phyloP scores from a whole-genome alignment of 2,888 invertebrate genomes.

The Bruchidius siliquastri region DNA sequence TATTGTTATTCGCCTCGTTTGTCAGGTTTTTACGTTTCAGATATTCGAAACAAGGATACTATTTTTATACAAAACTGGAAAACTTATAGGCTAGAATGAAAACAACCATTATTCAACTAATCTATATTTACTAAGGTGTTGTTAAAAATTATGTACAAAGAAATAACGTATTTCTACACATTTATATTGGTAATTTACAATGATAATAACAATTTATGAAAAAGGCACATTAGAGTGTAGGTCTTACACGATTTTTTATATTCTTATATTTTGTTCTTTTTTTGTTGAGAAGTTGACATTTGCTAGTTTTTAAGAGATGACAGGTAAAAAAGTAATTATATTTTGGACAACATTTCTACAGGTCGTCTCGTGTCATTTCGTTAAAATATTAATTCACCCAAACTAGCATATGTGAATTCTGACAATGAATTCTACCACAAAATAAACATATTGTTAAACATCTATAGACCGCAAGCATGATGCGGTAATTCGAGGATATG shows the following conservation, averaged over 20 bases:
- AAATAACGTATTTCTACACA: constrained; percentile 28
- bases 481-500: background rate
- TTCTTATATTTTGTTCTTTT: constrained; percentile 12
- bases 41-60: no score
- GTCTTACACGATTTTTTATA: constrained; percentile 4
- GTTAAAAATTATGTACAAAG: constrained; percentile 39
- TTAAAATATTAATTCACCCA: background rate
- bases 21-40: no score
- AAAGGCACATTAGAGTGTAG: constrained; percentile 19
- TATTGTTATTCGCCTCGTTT: no score
- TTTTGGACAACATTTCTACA: background rate
- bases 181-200: constrained; percentile 23
- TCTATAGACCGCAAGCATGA: background rate
- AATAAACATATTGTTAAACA: background rate
- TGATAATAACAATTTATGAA: constrained; percentile 21
- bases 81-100: background rate
- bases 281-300: constrained; percentile 5
- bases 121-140: constrained; percentile 20
- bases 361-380: no score
- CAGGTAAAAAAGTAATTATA: background rate
- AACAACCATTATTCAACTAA: background rate
- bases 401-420: background rate
- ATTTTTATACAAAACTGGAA: no score
- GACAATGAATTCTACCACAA: background rate
- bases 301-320: background rate